phyloP scores from a whole-genome alignment of 2,888 invertebrate species.

The Cryptocephalus primarius region DNA sequence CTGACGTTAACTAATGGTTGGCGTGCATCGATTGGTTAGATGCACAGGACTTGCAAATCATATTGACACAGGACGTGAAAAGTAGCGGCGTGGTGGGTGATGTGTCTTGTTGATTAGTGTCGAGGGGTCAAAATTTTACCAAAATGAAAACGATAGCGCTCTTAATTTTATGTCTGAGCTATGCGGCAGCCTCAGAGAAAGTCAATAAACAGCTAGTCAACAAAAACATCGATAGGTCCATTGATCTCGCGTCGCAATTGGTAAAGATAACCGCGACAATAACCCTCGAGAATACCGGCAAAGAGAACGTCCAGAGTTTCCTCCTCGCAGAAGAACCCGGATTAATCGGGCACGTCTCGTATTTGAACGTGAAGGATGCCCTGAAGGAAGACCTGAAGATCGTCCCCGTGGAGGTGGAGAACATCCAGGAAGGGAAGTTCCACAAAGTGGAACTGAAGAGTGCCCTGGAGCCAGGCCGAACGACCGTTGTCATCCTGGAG shows the following conservation, averaged over 20 bases:
- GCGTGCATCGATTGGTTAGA: too few relatives aligned
- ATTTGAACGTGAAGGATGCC: conserved; percentile 57
- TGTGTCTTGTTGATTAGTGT: too few relatives aligned
- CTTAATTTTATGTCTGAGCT: conserved; percentile 12
- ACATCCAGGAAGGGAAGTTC: conserved; percentile 34
- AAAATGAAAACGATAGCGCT: conserved; percentile 19
- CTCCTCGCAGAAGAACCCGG: conserved; percentile 58
- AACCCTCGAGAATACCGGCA: conserved; percentile 73
- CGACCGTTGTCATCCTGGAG: conserved; percentile 54
- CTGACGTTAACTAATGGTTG: too few relatives aligned
- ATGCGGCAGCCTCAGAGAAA: conserved; percentile 14
- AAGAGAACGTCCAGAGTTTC: conserved; percentile 57
- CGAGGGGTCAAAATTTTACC: too few relatives aligned
- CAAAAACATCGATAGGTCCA: conserved; percentile 72
- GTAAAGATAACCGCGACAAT: conserved; percentile 73
- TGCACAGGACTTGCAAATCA: too few relatives aligned
- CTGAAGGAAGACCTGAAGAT: conserved; percentile 45
- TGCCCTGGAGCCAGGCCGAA: conserved; percentile 46
- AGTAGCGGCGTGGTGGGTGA: too few relatives aligned
- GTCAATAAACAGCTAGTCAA: conserved; percentile 51
- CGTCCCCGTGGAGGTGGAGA: conserved; percentile 38
- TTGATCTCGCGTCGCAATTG: conserved; percentile 82
- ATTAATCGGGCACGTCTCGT: conserved; percentile 52
- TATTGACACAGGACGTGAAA: too few relatives aligned
- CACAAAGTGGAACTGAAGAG: conserved; percentile 43